Base-by-base conservation (phyloP, 2,797 vertebrate genomes). In the Poecilia velifera region DNA sequence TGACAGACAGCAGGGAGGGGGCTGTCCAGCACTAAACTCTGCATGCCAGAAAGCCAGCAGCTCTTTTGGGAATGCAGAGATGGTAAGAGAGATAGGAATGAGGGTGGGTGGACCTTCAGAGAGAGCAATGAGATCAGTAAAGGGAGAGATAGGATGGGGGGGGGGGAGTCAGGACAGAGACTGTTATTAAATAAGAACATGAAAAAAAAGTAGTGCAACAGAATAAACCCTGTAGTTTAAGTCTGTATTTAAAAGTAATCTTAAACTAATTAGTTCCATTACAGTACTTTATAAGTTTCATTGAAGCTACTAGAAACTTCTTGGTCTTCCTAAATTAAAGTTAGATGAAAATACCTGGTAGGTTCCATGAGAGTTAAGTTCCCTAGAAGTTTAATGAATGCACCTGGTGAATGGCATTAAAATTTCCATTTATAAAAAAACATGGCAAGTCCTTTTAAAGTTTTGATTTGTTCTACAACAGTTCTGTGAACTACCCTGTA, bases 81-180 rank as follows among this genome's bases (percentile, higher is more conserved):
- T 92, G 82, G 82, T 88, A 86, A 85, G 84, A 79, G 75, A 92
- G 91, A 92, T 92, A 90, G 92, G 92, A 93, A 91, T 93, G 88
- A 89, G 86, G 89, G 90, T 95, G 90, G 93, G 93, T 91, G 92
- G 92, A 92, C 84, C 89, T 87, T 87, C 76, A 84, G 82, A 43
- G 79, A 77, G 82, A 87, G 86, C 78, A 87, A 91, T 88, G 91
- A 90, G 90, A 92, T 94, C 73, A 86, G 85, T 87, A 74, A n/a
- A 53, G 83, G 81, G 84, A 76, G 80, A 80, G 89, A 86, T 79
- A 76, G 28, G 76, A 75, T 0, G 43, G 77, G 8, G 49, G 80
- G 78, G 76, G 51, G 77, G 80, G 81, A 79, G 6, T 51, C 74
- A 53, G 76, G 59, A 71, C 76, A 85, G 75, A 83, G 71, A 86